These are phyloP conservation scores for Sterna hirundo DNA, from an alignment of 2,113 vertebrate genomes.

Conservation along the genomic window DNA sequence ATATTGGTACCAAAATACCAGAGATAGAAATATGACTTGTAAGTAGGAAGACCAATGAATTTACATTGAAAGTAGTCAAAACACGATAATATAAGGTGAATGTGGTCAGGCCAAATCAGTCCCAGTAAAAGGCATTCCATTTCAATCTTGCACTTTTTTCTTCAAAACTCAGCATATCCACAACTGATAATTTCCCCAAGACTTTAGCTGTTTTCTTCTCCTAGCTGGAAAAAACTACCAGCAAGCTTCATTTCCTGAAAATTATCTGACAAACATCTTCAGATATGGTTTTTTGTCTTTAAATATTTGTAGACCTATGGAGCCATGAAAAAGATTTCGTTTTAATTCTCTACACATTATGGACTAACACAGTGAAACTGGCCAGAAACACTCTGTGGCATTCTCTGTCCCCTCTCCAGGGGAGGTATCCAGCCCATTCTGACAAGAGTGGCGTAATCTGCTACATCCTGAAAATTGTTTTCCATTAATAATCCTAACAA, in stretches of 20 bases:
- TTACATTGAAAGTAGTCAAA: neutral
- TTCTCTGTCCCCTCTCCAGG: neutral
- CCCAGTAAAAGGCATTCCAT: neutral
- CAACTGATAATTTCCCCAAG: neutral
- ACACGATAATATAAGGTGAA: neutral
- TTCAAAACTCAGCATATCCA: neutral
- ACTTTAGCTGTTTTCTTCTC: neutral
- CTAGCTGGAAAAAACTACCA: neutral
- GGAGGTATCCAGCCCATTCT: neutral
- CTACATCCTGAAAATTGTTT: neutral
- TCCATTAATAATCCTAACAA: neutral
- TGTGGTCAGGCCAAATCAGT: neutral
- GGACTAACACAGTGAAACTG: neutral
- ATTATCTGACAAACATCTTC: neutral
- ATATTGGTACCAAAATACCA: neutral
- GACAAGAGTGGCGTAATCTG: neutral
- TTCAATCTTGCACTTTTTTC: neutral
- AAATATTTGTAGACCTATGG: neutral
- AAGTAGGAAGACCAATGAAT: neutral
- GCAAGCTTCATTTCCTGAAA: neutral
- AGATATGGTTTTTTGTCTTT: neutral
- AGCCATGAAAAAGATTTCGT: neutral
- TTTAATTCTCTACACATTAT: neutral
- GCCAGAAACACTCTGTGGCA: neutral
- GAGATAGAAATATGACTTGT: neutral